phyloP scores from a whole-genome alignment of 2,888 invertebrate species.

The Drosophila picticornis region DNA sequence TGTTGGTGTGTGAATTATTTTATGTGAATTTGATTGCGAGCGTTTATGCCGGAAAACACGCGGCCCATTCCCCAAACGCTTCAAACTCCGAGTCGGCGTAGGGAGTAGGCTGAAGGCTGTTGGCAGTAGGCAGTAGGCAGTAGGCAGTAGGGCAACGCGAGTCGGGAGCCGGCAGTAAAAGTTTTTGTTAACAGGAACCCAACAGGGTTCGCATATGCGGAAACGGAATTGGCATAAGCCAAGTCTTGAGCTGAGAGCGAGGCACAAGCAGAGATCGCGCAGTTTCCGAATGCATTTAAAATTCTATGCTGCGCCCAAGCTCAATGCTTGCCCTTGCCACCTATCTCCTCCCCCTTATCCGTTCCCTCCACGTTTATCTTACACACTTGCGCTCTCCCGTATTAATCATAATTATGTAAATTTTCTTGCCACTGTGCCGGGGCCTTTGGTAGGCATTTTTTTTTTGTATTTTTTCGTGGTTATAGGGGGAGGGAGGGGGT shows the following conservation, averaged over 20 bases:
- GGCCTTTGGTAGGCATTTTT: constrained; percentile 14
- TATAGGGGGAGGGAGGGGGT: not conserved
- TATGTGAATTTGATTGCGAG: constrained; percentile 78
- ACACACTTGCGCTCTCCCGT: constrained; percentile 42
- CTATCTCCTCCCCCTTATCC: constrained; percentile 2
- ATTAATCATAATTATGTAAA: constrained; percentile 83
- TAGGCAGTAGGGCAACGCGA: not conserved
- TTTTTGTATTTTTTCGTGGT: not conserved
- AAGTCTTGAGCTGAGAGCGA: constrained; percentile 1
- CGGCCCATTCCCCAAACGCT: constrained; percentile 48
- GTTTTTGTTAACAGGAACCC: constrained; percentile 4
- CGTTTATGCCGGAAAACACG: constrained; percentile 78
- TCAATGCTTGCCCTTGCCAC: not conserved
- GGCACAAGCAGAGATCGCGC: constrained; percentile 11
- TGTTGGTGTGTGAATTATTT: constrained; percentile 75
- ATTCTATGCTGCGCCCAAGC: constrained; percentile 13
- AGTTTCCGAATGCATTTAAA: constrained; percentile 68
- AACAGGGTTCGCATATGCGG: constrained; percentile 12
- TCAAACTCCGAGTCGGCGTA: not conserved
- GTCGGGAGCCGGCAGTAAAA: not conserved
- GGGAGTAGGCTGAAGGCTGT: no score
- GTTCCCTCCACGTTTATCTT: not conserved
- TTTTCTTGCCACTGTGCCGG: constrained; percentile 56
- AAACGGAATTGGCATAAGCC: constrained; percentile 45
- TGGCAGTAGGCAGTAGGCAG: not conserved